Evolutionary conservation across 2,113 vertebrate genomes (phyloP), one percentile per base, ranked within the genome.

Genomic region (Pluvialis apricaria): DNA sequence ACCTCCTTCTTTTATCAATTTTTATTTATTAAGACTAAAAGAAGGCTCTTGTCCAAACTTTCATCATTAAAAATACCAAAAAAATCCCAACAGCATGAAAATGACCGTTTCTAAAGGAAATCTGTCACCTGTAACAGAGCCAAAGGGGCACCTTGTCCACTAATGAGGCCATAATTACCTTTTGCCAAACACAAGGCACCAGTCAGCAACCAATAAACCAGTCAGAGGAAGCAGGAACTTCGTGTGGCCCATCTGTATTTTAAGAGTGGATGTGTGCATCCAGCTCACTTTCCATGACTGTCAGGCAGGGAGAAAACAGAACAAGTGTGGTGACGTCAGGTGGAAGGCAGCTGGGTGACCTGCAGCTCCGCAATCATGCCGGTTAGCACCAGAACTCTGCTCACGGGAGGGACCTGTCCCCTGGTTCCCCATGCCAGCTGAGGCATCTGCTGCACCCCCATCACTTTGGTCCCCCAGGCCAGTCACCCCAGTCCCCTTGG

Each of bases 351-450:
- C 13, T 64, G 65, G 12, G 16, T 86, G 16, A 64, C 26, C 44
- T 47, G 16, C 32, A 52, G 14, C 16, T 64, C 60, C 4, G 3
- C 8, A 1, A 45, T 51, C 45, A n/a, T 1, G 4, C 16, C 2
- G 4, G 47, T 72, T 34, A 68, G 5, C 25, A 64, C 0, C 0
- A 1, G 9, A 16, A 55, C 5, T 10, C 24, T 2, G 1, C 62
- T 60, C 57, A 55, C 19, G 2, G 6, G 62, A 71, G 24, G 18
- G 24, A 2, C 45, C 34, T 83, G 32, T 69, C 20, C 57, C 7
- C 2, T 7, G 16, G 28, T 64, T 6, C 20, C 10, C 7, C 15
- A 4, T 19, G 24, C 32, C 84, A 89, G 34, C n/a, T 55, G 88
- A 83, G 24, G n/a, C 66, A 45, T 51, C 81, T 68, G 22, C 54